phyloP scores from a whole-genome alignment of 1,140 invertebrate species.

The Drosophila guanche region DNA sequence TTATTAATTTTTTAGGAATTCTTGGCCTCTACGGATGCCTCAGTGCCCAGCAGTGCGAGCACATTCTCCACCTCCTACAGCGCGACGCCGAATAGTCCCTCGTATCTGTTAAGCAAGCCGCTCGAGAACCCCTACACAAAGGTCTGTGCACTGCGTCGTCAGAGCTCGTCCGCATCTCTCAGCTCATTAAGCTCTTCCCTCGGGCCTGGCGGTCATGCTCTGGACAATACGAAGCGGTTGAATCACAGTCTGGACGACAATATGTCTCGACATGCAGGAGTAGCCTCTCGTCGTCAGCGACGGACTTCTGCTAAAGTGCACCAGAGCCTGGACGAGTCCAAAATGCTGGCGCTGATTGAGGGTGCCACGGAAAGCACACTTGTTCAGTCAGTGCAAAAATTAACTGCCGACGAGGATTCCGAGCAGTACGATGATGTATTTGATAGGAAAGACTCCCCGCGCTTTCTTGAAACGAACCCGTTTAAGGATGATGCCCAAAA shows the following conservation, averaged over 20 bases:
- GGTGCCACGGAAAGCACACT: slow-evolving; percentile 36
- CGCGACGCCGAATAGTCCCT: slow-evolving; percentile 87
- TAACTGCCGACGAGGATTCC: slow-evolving; percentile 51
- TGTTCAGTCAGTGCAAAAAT: slow-evolving; percentile 36
- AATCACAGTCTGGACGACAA: slow-evolving; percentile 89
- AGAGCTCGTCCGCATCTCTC: slow-evolving; percentile 90
- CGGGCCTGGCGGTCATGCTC: slow-evolving; percentile 26
- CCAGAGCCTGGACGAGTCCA: slow-evolving; percentile 87
- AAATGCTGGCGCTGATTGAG: slow-evolving; percentile 77
- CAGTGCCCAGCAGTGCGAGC: slow-evolving; percentile 74
- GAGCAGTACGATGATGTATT: slow-evolving; percentile 72
- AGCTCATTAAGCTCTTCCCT: slow-evolving; percentile 74
- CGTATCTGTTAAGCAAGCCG: slow-evolving; percentile 87
- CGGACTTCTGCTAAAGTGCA: slow-evolving; percentile 81
- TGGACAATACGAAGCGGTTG: slow-evolving; percentile 84
- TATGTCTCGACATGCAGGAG: slow-evolving; percentile 83
- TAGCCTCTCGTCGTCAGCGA: slow-evolving; percentile 48
- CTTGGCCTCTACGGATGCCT: slow-evolving; percentile 57
- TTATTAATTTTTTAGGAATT: slow-evolving; percentile 66
- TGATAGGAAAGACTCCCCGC: slow-evolving; percentile 56
- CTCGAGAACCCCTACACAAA: slow-evolving; percentile 93
- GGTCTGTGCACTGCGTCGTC: slow-evolving; percentile 91
- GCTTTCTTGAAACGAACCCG: slow-evolving; percentile 77
- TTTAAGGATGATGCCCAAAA: slow-evolving; percentile 72
- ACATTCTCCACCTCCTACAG: slow-evolving; percentile 69